Evolutionary conservation across 2,113 vertebrate genomes (phyloP), one percentile per base, ranked within the genome.

Genomic region (Galeopterus variegatus): DNA sequence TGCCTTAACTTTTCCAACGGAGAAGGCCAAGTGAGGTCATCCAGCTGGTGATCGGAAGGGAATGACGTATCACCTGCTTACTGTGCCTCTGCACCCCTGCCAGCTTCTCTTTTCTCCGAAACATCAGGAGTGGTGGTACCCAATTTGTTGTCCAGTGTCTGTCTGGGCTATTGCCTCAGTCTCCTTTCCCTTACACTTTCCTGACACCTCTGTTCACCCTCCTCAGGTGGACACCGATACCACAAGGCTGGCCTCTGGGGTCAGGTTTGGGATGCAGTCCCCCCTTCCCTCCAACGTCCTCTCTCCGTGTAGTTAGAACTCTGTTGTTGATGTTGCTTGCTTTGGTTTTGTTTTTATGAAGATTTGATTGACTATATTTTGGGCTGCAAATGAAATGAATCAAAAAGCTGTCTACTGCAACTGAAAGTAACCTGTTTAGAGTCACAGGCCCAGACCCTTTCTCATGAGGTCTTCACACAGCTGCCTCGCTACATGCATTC

Each of bases 11-110:
- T 62, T 31, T 56, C 21, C 19, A 13, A 8, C 31, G 62, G 15
- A 8, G 65, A 70, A 41, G 12, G 58, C 45, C 26, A 24, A n/a
- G 23, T 31, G 79, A 73, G 72, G 48, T 72, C 36, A 2, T 28
- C 0, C 0, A 52, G 9, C 50, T 77, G 6, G 13, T 9, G 17
- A 28, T 3, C 6, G 64, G 26, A 24, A 2, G 1, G 3, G 5
- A 18, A 14, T 1, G 21, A 36, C 2, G 8, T 48, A 36, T 64
- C 24, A 4, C 5, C 23, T 36, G 11, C 64, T 60, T 2, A 13
- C 6, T 6, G 1, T 6, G 3, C 3, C 23, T 79, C n/a, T 6
- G 21, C 33, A 28, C 10, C 21, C 19, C 11, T 28, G 45, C 45
- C 10, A 1, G 48, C 13, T 17, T 52, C 19, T 31, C 56, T 7